phyloP scores from a whole-genome alignment of 2,113 vertebrate species.

The Toxotes jaculatrix region DNA sequence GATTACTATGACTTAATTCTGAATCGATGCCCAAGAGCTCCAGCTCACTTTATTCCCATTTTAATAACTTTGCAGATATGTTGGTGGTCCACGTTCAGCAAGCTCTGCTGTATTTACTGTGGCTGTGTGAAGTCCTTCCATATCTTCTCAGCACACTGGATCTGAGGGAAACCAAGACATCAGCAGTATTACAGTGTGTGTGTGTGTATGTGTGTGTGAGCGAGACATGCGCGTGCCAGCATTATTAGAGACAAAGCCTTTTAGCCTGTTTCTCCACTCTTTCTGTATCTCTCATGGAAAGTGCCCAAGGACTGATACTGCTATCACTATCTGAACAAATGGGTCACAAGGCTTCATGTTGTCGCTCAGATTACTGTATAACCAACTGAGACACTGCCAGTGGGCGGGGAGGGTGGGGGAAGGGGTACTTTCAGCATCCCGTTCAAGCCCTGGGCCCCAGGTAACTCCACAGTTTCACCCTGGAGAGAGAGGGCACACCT shows the following conservation, averaged over 20 bases:
- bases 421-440: conserved; percentile 26
- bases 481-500: conserved; percentile 50
- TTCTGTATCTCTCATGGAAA: conserved; percentile 53
- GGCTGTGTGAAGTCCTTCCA: conserved; percentile 38
- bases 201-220: neutral
- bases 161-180: conserved; percentile 47
- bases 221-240: conserved; percentile 36
- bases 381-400: conserved; percentile 56
- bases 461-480: conserved; percentile 58
- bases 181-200: conserved; percentile 24
- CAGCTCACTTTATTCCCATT: conserved; percentile 2
- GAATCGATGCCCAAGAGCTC: neutral
- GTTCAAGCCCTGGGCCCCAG: conserved; percentile 45
- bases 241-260: conserved; percentile 52
- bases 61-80: conserved; percentile 18
- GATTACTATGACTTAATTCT: conserved; percentile 4
- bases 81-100: conserved; percentile 26
- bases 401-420: conserved; percentile 8
- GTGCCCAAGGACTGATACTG: conserved; percentile 50
- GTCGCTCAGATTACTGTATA: conserved; percentile 62
- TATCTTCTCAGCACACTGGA: conserved; percentile 44
- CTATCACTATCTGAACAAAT: conserved; percentile 66
- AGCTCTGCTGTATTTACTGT: conserved; percentile 24
- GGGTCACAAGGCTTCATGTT: conserved; percentile 64
- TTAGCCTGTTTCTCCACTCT: conserved; percentile 48